Evolutionary conservation across 2,113 vertebrate genomes (phyloP).

Genomic region (Buteo buteo): DNA sequence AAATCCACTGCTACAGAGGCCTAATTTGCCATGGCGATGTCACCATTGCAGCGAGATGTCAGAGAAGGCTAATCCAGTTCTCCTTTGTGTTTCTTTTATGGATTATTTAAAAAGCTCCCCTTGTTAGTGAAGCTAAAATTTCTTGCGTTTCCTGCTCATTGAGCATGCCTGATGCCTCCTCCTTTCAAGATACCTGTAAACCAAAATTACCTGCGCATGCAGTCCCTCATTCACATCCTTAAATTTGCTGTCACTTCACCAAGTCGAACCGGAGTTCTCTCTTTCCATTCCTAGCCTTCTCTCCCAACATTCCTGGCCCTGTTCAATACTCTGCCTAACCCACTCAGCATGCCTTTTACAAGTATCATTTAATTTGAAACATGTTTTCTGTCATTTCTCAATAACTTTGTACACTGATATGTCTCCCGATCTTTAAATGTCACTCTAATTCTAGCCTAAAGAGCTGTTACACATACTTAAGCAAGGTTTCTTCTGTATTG

Average conservation of each 20-base stretch:
- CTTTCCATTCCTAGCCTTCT: neutral
- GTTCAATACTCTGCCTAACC: neutral
- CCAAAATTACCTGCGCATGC: neutral
- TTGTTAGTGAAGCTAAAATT: neutral
- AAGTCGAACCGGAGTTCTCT: neutral
- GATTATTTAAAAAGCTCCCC: neutral
- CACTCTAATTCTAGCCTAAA: neutral
- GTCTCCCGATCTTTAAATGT: neutral
- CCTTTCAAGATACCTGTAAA: neutral
- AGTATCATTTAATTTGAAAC: neutral
- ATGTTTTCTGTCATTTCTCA: neutral
- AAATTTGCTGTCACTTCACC: neutral
- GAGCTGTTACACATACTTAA: neutral
- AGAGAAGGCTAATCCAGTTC: neutral
- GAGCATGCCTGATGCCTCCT: too few species aligned
- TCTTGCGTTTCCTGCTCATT: neutral
- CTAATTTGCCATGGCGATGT: neutral
- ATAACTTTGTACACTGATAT: neutral
- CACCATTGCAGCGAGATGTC: fast-evolving
- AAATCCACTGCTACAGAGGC: neutral
- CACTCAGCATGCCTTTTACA: neutral
- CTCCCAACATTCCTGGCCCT: neutral
- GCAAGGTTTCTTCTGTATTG: neutral
- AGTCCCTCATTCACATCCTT: neutral
- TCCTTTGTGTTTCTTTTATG: neutral